phyloP scores from a whole-genome alignment of 1,140 invertebrate species.

The Macrostomum lignano region DNA sequence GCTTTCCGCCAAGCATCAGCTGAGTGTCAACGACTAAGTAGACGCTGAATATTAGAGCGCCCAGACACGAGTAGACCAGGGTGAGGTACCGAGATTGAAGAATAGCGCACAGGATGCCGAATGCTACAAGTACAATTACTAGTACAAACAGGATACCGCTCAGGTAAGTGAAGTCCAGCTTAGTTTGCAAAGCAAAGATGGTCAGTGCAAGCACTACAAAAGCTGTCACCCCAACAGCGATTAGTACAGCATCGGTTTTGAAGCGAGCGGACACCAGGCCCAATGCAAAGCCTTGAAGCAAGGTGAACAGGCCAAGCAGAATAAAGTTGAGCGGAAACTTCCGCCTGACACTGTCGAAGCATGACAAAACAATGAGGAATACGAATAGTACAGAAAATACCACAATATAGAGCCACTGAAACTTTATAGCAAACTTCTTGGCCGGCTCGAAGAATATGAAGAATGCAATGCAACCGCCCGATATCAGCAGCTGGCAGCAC shows the following conservation, averaged over 20 bases:
- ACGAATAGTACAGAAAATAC: slow-evolving; percentile 33
- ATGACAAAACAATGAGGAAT: slow-evolving; percentile 49
- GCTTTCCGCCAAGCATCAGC: slow-evolving; percentile 64
- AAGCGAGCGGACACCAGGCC: slow-evolving; percentile 8
- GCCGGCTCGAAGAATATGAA: slow-evolving; percentile 12
- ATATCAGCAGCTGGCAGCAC: slow-evolving; percentile 46
- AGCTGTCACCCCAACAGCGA: slow-evolving; percentile 50
- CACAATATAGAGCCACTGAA: slow-evolving; percentile 16
- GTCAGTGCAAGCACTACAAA: slow-evolving; percentile 51
- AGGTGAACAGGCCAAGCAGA: slow-evolving; percentile 39
- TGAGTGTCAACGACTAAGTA: slow-evolving; percentile 72
- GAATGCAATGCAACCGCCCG: slow-evolving; percentile 44
- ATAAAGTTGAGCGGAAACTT: slow-evolving; percentile 61
- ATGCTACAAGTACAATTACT: slow-evolving; percentile 47
- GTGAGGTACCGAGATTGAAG: slow-evolving; percentile 32
- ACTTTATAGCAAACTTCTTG: slow-evolving; percentile 11
- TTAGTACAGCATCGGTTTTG: slow-evolving; percentile 32
- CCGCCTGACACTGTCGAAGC: slow-evolving; percentile 50
- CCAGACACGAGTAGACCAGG: slow-evolving; percentile 44
- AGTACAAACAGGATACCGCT: slow-evolving; percentile 47
- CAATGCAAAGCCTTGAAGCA: slow-evolving; percentile 5
- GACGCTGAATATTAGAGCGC: slow-evolving; percentile 47
- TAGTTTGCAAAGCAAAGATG: slow-evolving; percentile 42
- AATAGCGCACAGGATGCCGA: slow-evolving; percentile 48
- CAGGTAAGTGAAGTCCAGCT: slow-evolving; percentile 49